A percentile compares a stretch with the other conserved stretches of the same genome.
These are phyloP conservation scores for Cercocebus atys DNA, from an alignment of 2,113 vertebrate species.

Conservation along the genomic window DNA sequence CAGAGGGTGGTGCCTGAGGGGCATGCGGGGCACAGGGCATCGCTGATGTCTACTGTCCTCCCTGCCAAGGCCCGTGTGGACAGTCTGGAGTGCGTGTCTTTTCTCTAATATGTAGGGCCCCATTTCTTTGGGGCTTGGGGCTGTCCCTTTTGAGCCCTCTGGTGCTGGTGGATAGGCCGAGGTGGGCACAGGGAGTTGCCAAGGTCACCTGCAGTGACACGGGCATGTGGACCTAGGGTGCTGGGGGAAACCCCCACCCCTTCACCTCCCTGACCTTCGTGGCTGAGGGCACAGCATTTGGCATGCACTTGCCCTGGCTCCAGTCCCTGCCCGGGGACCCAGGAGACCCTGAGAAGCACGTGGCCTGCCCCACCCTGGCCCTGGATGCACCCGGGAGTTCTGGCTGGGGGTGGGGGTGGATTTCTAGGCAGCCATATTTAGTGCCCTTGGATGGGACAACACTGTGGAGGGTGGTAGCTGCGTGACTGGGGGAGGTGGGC, in stretches of 20 bases:
- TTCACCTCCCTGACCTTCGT: background rate
- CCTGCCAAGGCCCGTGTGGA: background rate
- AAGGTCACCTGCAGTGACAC: too few relatives aligned
- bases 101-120: background rate
- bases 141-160: background rate
- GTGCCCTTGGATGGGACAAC: background rate
- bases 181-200: background rate
- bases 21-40: background rate
- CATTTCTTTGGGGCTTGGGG: background rate
- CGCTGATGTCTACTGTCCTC: background rate
- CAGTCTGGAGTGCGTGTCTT: background rate
- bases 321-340: background rate
- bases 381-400: background rate
- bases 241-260: background rate
- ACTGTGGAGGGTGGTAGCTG: background rate
- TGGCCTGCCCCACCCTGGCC: background rate
- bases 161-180: background rate
- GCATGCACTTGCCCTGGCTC: background rate
- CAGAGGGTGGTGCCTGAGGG: background rate
- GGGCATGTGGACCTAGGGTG: background rate
- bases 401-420: background rate
- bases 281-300: background rate
- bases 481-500: background rate
- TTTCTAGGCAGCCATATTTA: background rate
- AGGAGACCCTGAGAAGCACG: background rate